phyloP scores from a whole-genome alignment of 2,797 vertebrate species.

The Anabacerthia variegaticeps region DNA sequence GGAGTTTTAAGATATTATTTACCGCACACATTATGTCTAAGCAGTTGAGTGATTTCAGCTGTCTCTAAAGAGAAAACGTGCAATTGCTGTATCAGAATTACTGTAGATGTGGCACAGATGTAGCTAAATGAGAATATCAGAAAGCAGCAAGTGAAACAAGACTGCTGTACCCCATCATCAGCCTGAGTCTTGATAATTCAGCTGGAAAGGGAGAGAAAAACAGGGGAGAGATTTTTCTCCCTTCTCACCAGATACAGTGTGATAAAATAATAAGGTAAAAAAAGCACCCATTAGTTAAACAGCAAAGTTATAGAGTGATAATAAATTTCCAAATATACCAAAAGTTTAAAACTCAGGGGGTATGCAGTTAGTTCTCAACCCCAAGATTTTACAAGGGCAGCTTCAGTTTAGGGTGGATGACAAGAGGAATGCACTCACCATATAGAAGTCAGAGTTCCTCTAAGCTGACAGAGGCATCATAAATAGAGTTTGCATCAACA shows the following conservation, averaged over 20 bases:
- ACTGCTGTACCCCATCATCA: neutral
- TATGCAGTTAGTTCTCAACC: neutral
- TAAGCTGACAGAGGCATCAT: neutral
- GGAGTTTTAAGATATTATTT: neutral
- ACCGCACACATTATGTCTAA: neutral
- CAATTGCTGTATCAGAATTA: neutral
- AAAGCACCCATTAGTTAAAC: neutral
- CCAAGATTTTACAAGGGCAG: neutral
- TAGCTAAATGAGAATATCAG: neutral
- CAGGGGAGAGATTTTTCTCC: neutral
- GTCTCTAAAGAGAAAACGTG: neutral
- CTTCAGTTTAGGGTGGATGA: neutral
- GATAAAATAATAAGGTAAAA: neutral
- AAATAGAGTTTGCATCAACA: neutral
- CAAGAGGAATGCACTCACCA: neutral
- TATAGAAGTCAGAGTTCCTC: neutral
- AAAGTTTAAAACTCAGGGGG: neutral
- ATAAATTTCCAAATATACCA: neutral
- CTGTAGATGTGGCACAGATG: neutral
- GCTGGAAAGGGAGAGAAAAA: neutral
- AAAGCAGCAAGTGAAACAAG: neutral
- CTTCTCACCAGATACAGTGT: neutral
- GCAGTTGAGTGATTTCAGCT: neutral
- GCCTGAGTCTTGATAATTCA: neutral
- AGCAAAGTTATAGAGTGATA: neutral